Evolutionary conservation across 2,113 vertebrate genomes (phyloP).

Genomic region (Tautogolabrus adspersus): DNA sequence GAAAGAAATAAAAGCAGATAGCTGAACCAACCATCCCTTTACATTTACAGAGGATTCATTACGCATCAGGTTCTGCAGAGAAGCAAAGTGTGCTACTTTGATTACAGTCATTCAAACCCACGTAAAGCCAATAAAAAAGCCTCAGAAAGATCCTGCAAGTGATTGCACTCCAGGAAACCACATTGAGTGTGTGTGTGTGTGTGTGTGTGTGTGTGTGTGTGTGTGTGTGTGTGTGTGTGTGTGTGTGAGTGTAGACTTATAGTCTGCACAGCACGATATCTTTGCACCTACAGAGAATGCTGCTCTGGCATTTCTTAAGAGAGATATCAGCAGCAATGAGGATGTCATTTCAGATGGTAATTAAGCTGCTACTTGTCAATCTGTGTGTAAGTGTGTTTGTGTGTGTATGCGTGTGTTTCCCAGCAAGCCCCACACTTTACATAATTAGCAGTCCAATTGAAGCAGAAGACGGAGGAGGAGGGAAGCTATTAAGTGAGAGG

Average conservation of each 20-base stretch:
- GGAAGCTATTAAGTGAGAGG: conserved; percentile 68
- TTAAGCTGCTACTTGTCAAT: conserved; percentile 69
- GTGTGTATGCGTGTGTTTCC: conserved; percentile 47
- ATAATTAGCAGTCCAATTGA: conserved; percentile 79
- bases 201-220: neutral
- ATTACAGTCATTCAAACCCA: conserved; percentile 43
- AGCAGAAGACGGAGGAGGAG: conserved; percentile 69
- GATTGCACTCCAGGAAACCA: conserved; percentile 7
- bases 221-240: neutral
- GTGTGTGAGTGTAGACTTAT: no score
- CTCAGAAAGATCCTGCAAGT: conserved; percentile 48
- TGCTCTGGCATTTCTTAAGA: conserved; percentile 56
- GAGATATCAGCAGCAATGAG: conserved; percentile 64
- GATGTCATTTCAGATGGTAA: conserved; percentile 76
- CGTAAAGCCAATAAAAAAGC: conserved; percentile 39
- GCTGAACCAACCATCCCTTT: conserved; percentile 26
- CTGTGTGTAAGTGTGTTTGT: conserved; percentile 17
- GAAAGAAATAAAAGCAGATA: conserved; percentile 9
- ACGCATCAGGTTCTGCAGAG: conserved; percentile 4
- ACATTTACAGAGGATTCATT: conserved; percentile 9
- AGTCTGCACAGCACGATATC: neutral
- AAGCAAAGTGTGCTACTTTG: conserved; percentile 33
- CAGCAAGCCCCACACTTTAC: conserved; percentile 62
- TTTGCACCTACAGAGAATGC: neutral
- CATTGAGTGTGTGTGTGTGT: neutral